Percentiles rank a stretch among this genome's conserved stretches.
These are phyloP conservation scores for Laspeyria flexula DNA, from an alignment of 2,888 invertebrate species.

Conservation along the genomic window DNA sequence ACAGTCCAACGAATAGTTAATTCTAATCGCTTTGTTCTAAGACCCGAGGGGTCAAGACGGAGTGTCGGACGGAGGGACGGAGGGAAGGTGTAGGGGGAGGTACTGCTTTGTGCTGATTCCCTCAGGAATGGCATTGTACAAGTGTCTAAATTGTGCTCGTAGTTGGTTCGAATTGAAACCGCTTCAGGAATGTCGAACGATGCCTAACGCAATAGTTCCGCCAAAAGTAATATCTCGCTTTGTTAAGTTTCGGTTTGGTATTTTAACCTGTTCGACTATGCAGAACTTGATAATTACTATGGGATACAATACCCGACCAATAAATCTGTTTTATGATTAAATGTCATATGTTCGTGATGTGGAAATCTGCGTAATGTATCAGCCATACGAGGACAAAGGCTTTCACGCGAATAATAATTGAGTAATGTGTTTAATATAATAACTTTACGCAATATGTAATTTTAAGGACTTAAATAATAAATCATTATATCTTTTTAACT, in stretches of 20 bases:
- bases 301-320: neutral
- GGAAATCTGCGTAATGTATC: too few species aligned
- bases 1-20: slow-evolving; percentile 36
- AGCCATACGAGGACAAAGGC: too few species aligned
- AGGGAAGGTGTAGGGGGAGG: neutral
- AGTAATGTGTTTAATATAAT: too few species aligned
- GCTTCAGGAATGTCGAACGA: slow-evolving; percentile 29
- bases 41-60: slow-evolving; percentile 37
- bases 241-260: neutral
- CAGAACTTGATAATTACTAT: neutral
- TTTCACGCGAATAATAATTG: too few species aligned
- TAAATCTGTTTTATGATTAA: neutral
- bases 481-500: too few species aligned
- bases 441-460: too few species aligned
- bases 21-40: slow-evolving; percentile 47
- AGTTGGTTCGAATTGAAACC: slow-evolving; percentile 38
- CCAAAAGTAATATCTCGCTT: slow-evolving; percentile 8
- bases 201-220: slow-evolving; percentile 6
- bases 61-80: slow-evolving; percentile 8
- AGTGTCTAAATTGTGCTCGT: slow-evolving; percentile 41
- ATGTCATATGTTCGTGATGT: too few species aligned
- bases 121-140: slow-evolving; percentile 43
- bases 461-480: too few species aligned
- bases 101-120: slow-evolving; percentile 37
- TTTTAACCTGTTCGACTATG: neutral